Evolutionary conservation across 53 echinoderm and acorn worm genomes (phyloP), one percentile per base, ranked within the genome.

Genomic region (Paracentrotus lividus): DNA sequence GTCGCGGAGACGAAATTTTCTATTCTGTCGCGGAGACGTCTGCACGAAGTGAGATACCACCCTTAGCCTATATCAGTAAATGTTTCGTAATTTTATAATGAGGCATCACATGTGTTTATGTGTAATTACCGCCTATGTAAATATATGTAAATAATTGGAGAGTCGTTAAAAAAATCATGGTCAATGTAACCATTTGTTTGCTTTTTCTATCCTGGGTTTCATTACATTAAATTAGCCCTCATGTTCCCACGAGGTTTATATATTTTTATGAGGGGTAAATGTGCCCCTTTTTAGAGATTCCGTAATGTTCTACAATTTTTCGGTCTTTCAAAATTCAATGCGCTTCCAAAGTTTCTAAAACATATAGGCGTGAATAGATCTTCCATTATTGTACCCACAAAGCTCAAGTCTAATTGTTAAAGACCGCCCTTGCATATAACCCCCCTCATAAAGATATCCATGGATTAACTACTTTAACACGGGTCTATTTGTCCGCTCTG

Each of bases 381-480:
- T 40, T 72, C 18, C 72, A 36, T 38, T 72, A 72, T 72, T 72
- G 72, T 72, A 40, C 40, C 72, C 72, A 72, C 72, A 72, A 36
- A 38, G 20, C 72, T 72, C 72, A 72, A 72, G 40, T 18, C 4
- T 6, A 72, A 40, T 72, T 72, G 72, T 72, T 72, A 13, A 18
- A 40, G 72, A 72, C 8, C 72, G 21, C 72, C 72, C 72, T 72
- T 38, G 33, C 72, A 40, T 72, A 8, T 72, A 40, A 72, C 40
- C 40, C 72, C 8, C 40, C 40, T 40, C 13, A 72, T 20, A 40
- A n/a, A 40, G 32, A 40, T 72, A 72, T 72, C 18, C 40, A 18
- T 4, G 72, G 40, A 72, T 72, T 72, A 38, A 72, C 16, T 36
- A 18, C 36, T 72, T 67, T 36, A 72, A 72, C 72, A 72, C 72